Base-by-base conservation (phyloP, 1,140 invertebrate species). In the Leptinotarsa defecta region DNA sequence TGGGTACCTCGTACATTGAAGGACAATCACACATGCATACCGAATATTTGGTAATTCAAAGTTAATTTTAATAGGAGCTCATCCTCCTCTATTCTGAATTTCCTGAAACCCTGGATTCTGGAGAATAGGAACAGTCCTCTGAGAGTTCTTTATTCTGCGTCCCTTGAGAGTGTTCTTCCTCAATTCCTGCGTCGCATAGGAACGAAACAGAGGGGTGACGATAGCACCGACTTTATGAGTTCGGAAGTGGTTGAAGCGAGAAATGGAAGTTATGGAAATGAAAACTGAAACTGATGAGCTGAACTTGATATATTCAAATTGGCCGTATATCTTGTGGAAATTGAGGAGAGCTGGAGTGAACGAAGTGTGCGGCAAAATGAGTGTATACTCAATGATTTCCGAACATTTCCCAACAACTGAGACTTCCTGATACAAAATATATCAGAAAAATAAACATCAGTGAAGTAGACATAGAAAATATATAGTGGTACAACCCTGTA, bases 231-330 rank as follows among this genome's bases (percentile, higher is more conserved):
- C n/a, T 57, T 57, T 19, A 57, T 57, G 15, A 57, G 15, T 57
- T 57, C n/a, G 52, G n/a, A 57, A 57, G 52, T 17, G 52, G 52
- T 57, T 57, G 52, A n/a, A 57, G 52, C 52, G n/a, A 57, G 52
- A 57, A 57, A 15, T 15, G 52, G 52, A 57, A 15, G 52, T 57
- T 57, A 57, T 57, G 52, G 52, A 57, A 57, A 57, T 57, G 52
- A 57, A 57, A 57, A 19, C 52, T 57, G 52, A 57, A 57, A 57
- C 52, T 57, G 52, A 57, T 57, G 52, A 57, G 52, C 52, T 57
- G 17, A 15, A 15, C 52, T 57, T 57, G 52, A 57, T 57, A 57
- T 57, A 57, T 57, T 57, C 52, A 57, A 57, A 57, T 57, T 57
- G 52, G 52, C 52, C n/a, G 52, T 57, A 57, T 17, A 17, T 57